phyloP scores from a whole-genome alignment of 2,888 invertebrate genomes.

The Sylvicola fuscatus region DNA sequence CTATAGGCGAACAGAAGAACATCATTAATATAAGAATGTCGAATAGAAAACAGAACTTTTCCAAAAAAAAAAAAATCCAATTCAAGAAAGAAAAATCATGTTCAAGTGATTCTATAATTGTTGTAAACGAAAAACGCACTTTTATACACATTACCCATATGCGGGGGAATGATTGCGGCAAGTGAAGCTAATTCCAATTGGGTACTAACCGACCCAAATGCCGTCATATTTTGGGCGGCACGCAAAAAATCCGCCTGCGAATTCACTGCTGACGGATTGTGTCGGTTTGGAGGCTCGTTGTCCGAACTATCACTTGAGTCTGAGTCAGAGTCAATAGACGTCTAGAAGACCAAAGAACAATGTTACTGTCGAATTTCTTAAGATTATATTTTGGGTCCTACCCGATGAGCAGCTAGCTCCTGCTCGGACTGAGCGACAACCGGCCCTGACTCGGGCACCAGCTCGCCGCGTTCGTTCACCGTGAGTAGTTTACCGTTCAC shows the following conservation, averaged over 20 bases:
- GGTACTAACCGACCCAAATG: constrained; percentile 46
- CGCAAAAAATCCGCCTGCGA: constrained; percentile 16
- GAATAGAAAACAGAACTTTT: too few species aligned
- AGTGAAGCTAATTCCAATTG: constrained; percentile 38
- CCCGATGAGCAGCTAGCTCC: constrained; percentile 11
- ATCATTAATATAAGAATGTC: too few species aligned
- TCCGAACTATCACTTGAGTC: constrained; percentile 34
- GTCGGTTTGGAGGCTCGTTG: constrained; percentile 14
- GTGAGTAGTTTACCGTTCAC: constrained; percentile 47
- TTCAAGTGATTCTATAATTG: too few species aligned
- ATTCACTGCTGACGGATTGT: constrained; percentile 26
- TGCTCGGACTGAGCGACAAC: constrained; percentile 16
- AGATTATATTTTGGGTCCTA: constrained; percentile 4
- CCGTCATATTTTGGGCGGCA: constrained; percentile 30
- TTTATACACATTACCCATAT: too few species aligned
- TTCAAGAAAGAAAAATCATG: too few species aligned
- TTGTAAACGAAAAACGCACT: too few species aligned
- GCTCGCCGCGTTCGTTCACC: constrained; percentile 26
- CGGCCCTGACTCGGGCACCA: constrained; percentile 24
- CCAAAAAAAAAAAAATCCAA: too few species aligned
- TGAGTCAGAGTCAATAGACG: constrained; percentile 46
- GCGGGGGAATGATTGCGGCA: not conserved
- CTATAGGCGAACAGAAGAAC: too few species aligned
- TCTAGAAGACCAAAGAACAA: constrained; percentile 24
- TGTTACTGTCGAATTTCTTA: constrained; percentile 4